Evolutionary conservation across 92 coral and sea anemone species (phyloP).

Genomic region (Zoanthus sansibaricus): DNA sequence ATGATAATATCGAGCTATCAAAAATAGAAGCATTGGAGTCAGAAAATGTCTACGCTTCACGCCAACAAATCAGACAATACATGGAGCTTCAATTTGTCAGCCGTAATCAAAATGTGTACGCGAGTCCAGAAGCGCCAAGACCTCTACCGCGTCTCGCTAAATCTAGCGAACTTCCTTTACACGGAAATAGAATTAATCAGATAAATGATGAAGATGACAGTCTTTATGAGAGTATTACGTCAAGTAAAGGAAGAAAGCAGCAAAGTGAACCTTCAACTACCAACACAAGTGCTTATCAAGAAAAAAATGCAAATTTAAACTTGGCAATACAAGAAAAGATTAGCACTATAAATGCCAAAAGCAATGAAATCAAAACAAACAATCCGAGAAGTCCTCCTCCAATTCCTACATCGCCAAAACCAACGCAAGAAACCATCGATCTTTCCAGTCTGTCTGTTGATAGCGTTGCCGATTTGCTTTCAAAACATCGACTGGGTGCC

Average conservation of each 20-base stretch:
- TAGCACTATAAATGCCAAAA: background rate
- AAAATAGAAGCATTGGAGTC: background rate
- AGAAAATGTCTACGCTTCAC: conserved; percentile 4
- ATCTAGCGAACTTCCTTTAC: background rate
- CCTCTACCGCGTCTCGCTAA: conserved; percentile 10
- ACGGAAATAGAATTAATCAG: background rate
- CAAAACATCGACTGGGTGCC: conserved; percentile 7
- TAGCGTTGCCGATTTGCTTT: conserved; percentile 17
- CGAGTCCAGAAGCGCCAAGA: background rate
- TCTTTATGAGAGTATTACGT: background rate
- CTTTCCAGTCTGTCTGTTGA: conserved; percentile 12
- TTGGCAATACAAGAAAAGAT: background rate
- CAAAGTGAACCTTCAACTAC: background rate
- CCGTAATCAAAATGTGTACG: background rate
- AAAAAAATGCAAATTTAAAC: background rate
- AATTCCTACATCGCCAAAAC: conserved; percentile 21
- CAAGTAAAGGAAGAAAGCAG: background rate
- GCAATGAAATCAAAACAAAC: background rate
- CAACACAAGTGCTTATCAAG: background rate
- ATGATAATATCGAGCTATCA: background rate
- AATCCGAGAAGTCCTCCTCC: background rate
- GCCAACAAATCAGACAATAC: background rate
- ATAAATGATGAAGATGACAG: background rate
- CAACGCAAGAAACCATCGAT: conserved; percentile 18
- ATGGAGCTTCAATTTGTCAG: conserved; percentile 1